Evolutionary conservation across 2,888 invertebrate genomes (phyloP), one percentile per base, ranked within the genome.

Genomic region (Mimumesa dahlbomi): DNA sequence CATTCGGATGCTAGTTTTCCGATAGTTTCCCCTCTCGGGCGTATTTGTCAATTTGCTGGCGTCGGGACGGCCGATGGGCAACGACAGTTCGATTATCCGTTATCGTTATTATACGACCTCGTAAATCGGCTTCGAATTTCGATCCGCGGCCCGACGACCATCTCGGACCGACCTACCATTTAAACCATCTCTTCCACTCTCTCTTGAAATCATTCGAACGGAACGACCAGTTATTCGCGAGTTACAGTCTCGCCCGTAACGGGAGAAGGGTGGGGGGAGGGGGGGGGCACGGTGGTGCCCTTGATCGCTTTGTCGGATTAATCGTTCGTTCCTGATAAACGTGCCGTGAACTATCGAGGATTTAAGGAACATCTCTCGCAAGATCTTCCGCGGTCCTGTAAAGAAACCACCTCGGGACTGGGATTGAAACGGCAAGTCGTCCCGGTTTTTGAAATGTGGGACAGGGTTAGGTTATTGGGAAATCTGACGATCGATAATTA

Each of bases 1-100:
- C 65, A 77, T 80, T 78, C 69, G 77, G 61, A 65, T 65, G 72
- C 52, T 70, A 71, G 69, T 78, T 82, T 74, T 71, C 78, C 78
- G 74, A 81, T 80, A 77, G 70, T 69, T 68, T 74, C 59, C 66
- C 40, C 43, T 25, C 54, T 65, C 22, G 63, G 52, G 29, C 50
- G 62, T 68, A 77, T 77, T 82, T 77, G 75, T 76, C 78, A 77
- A 74, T 75, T 75, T 58, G 66, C 64, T 43, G 59, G 50, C 57
- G 75, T 53, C 62, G 50, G 61, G 48, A 36, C 53, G 64, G 40
- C 54, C 67, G 63, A 75, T 61, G 75, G 54, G 4, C 68, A 59
- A 76, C 68, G 67, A 71, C 58, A 53, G 42, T 76, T 70, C 59
- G 68, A 79, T 81, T 76, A 73, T 70, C 58, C 63, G 56, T 77